Evolutionary conservation across 1,140 invertebrate genomes (phyloP).

Genomic region (Helicoverpa zea): DNA sequence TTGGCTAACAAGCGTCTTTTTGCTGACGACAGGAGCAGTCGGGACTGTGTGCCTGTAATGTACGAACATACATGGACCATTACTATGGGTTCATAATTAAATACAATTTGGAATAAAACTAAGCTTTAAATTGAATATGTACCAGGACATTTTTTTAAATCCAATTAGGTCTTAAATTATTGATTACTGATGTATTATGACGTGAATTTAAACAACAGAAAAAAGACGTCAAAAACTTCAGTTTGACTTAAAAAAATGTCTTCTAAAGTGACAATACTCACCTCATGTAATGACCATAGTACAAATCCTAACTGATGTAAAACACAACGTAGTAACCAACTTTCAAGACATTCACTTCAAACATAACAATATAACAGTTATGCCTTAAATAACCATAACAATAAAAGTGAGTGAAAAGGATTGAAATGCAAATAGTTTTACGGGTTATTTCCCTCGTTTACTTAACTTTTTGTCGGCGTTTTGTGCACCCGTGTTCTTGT

Average conservation of each 20-base stretch:
- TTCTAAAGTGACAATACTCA: too few species aligned
- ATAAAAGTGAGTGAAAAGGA: constrained; percentile 24
- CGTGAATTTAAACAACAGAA: too few species aligned
- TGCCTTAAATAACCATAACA: not conserved
- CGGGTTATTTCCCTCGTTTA: constrained; percentile 13
- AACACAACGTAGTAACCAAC: too few species aligned
- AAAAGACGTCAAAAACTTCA: too few species aligned
- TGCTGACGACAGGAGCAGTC: not conserved
- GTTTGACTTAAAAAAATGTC: too few species aligned
- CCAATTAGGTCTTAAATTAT: too few species aligned
- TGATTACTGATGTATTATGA: too few species aligned
- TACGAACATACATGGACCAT: not conserved
- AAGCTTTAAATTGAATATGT: not conserved
- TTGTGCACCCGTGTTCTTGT: constrained; percentile 10
- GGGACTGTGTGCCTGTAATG: not conserved
- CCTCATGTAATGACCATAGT: too few species aligned
- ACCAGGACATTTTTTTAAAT: too few species aligned
- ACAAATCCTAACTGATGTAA: too few species aligned
- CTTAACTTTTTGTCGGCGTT: constrained; percentile 25
- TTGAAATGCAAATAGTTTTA: constrained; percentile 40
- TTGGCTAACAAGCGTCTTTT: constrained; percentile 22
- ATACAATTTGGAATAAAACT: not conserved
- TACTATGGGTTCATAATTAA: not conserved
- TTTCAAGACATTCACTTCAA: too few species aligned
- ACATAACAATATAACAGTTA: not conserved